Conservation (phyloP, 2,797 vertebrate genomes). For the Protonibea diacanthus region DNA sequence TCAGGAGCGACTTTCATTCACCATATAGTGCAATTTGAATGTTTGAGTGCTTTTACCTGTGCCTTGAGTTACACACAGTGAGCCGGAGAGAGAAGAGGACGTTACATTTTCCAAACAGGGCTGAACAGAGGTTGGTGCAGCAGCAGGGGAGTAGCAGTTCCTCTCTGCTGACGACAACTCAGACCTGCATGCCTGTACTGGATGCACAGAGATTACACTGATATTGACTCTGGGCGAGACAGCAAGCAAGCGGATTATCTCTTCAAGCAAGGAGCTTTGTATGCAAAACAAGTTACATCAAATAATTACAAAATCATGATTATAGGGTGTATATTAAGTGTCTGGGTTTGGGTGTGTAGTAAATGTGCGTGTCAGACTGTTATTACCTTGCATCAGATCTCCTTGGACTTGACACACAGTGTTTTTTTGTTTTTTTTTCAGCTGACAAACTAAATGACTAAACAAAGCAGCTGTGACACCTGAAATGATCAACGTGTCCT, state of each 20-base stretch:
- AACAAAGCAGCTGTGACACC: slow-evolving; percentile 43
- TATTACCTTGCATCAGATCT: not conserved
- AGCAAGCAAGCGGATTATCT: not conserved
- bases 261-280: not conserved
- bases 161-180: not conserved
- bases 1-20: not conserved
- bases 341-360: not conserved
- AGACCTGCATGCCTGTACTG: not conserved
- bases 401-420: not conserved
- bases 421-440: no score
- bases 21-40: not conserved
- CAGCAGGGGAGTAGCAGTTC: not conserved
- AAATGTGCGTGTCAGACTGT: not conserved
- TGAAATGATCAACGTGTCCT: slow-evolving; percentile 29
- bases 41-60: not conserved
- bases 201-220: not conserved
- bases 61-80: not conserved
- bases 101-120: no score
- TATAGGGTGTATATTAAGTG: no score
- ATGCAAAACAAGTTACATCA: not conserved
- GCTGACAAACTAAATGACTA: slow-evolving; percentile 18
- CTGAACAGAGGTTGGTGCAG: not conserved
- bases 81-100: not conserved
- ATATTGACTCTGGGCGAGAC: not conserved
- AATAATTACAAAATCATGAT: not conserved